phyloP scores from a whole-genome alignment of 2,888 invertebrate genomes.

The Xestia xanthographa region DNA sequence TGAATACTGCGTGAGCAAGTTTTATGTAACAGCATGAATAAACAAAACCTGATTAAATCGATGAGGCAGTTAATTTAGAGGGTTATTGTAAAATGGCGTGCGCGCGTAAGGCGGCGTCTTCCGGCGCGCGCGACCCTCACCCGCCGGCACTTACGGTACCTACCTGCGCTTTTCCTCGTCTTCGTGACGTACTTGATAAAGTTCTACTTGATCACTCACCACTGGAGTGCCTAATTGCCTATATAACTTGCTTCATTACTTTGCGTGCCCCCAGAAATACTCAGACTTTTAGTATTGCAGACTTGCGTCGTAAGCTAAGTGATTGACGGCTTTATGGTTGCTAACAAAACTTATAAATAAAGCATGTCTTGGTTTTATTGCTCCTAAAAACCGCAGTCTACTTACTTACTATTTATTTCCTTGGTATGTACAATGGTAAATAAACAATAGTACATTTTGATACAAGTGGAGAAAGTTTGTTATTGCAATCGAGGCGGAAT shows the following conservation, averaged over 20 bases:
- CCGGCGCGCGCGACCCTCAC: slow-evolving; percentile 78
- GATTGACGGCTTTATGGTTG: slow-evolving; percentile 56
- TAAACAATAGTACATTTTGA: no score
- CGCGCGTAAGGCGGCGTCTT: slow-evolving; percentile 73
- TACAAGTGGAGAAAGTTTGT: no score
- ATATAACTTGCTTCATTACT: slow-evolving; percentile 59
- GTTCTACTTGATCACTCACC: slow-evolving; percentile 65
- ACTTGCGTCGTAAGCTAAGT: slow-evolving; percentile 62
- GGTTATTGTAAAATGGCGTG: slow-evolving; percentile 83
- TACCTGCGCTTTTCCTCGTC: slow-evolving; percentile 60
- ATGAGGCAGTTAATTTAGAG: slow-evolving; percentile 73
- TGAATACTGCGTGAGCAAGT: slow-evolving; percentile 54
- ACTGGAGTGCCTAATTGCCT: slow-evolving; percentile 57
- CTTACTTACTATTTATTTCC: slow-evolving; percentile 13
- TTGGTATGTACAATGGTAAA: not conserved
- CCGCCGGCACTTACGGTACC: slow-evolving; percentile 56
- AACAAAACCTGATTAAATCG: slow-evolving; percentile 75
- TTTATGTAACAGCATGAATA: slow-evolving; percentile 59
- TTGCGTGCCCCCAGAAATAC: slow-evolving; percentile 43
- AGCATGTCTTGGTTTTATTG: slow-evolving; percentile 34
- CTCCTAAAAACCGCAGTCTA: slow-evolving; percentile 32
- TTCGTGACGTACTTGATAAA: slow-evolving; percentile 66
- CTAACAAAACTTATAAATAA: slow-evolving; percentile 48
- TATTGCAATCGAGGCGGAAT: no score
- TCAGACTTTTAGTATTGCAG: slow-evolving; percentile 36